Base-by-base conservation (phyloP, 2,113 vertebrate species). In the Actenoides lindsayi region DNA sequence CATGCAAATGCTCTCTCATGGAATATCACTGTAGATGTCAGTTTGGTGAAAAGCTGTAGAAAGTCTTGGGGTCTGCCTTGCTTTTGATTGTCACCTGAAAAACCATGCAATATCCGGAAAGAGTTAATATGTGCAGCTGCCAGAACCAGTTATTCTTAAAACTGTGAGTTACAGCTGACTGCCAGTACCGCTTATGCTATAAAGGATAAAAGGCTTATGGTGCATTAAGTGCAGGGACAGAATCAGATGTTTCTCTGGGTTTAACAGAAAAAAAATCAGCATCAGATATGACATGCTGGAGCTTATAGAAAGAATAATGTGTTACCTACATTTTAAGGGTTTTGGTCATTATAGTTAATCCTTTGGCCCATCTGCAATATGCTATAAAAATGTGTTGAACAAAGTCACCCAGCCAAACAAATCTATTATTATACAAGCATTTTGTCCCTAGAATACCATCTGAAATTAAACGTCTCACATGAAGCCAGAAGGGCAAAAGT, bases 1-100 rank as follows among this genome's bases (percentile, higher is more conserved):
- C 3, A 4, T 5, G 18, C 0, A 2, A 23, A 2, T 42, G 10
- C 3, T 37, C 2, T 76, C 25, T 46, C 0, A 59, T 0, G 24
- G 30, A 5, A 16, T 68, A 24, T 41, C 28, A n/a, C 37, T 59
- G 27, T n/a, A 59, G 37, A 37, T 41, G 10, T 7, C 1, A 2
- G 8, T 69, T 56, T 69, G 12, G 12, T 83, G 48, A 41, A 56
- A 77, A 83, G 24, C 6, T 37, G 5, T 2, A 44, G 33, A 39
- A 64, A 69, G 17, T 73, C 20, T 56, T 53, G 15, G 12, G 13
- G 6, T 75, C 46, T 39, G 7, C 12, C 59, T 83, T n/a, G 13
- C 14, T 76, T 69, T 64, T 69, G 8, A 21, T 1, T 65, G 28
- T 37, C 39, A 65, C 16, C 1, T 3, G 48, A 68, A 82, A 79